Percentiles rank a stretch among this genome's conserved stretches.
phyloP scores from a whole-genome alignment of 2,797 vertebrate genomes.

The Lithobates sylvaticus region DNA sequence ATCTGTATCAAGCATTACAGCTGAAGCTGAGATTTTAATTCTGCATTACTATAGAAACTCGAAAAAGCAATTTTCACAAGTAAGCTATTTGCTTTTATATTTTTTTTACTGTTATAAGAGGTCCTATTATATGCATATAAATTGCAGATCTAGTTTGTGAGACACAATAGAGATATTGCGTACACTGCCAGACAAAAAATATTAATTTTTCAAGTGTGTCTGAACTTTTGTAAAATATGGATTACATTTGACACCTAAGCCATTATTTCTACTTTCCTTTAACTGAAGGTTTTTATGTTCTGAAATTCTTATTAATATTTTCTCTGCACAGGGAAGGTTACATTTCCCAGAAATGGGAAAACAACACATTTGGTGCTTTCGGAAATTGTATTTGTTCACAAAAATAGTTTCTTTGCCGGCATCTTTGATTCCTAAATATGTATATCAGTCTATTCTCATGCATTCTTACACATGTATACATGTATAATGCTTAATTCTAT shows the following conservation, averaged over 20 bases:
- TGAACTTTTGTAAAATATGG: slow-evolving; percentile 40
- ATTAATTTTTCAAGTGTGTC: slow-evolving; percentile 33
- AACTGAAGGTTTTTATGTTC: slow-evolving; percentile 21
- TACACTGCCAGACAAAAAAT: slow-evolving; percentile 12
- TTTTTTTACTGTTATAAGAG: slow-evolving; percentile 12
- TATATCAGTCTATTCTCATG: neutral
- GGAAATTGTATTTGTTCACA: slow-evolving; percentile 16
- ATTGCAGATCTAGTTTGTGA: neutral
- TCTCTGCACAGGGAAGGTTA: slow-evolving; percentile 1
- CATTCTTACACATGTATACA: no score
- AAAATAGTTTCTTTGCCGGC: neutral
- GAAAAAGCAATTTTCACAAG: slow-evolving; percentile 13
- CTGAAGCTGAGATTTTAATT: neutral
- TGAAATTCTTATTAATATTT: slow-evolving; percentile 21
- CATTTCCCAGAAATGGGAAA: slow-evolving; percentile 11
- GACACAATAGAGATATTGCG: slow-evolving; percentile 21
- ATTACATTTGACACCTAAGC: slow-evolving; percentile 44
- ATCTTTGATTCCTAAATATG: neutral
- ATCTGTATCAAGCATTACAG: no score
- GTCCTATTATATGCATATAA: slow-evolving; percentile 33
- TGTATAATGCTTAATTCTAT: no score
- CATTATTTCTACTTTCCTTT: slow-evolving; percentile 44
- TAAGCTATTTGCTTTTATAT: slow-evolving; percentile 13
- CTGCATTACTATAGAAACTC: slow-evolving; percentile 12
- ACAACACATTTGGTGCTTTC: slow-evolving; percentile 28